These are phyloP conservation scores for Ophthalmolycus amberensis DNA, from an alignment of 2,113 vertebrate genomes.

Conservation along the genomic window DNA sequence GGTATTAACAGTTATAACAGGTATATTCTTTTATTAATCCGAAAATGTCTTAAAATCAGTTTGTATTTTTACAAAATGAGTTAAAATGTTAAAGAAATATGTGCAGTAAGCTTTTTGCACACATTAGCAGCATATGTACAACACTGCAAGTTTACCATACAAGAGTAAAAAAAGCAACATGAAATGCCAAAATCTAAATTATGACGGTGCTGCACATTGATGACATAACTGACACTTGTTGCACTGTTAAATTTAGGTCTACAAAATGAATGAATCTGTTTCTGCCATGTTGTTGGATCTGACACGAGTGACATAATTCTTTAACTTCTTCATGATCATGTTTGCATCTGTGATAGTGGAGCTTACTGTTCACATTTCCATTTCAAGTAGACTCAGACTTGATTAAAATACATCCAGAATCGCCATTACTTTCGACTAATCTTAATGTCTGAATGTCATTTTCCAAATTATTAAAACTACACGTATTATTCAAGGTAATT, in stretches of 20 bases:
- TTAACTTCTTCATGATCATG: neutral
- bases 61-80: neutral
- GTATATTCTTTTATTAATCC: neutral
- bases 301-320: neutral
- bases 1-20: neutral
- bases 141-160: neutral
- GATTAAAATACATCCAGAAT: neutral
- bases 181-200: neutral
- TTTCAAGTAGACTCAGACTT: neutral
- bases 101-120: neutral
- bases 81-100: neutral
- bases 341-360: neutral
- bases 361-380: neutral
- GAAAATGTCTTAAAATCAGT: neutral
- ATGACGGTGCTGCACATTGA: neutral
- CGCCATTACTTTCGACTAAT: neutral
- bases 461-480: neutral
- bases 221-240: conserved; percentile 1
- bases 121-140: neutral
- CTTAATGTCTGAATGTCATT: neutral
- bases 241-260: neutral
- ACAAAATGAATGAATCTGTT: neutral
- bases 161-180: neutral
- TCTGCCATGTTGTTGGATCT: neutral
- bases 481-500: neutral